Evolutionary conservation across 1,140 invertebrate species (phyloP).

Genomic region (Meloidogyne hapla): DNA sequence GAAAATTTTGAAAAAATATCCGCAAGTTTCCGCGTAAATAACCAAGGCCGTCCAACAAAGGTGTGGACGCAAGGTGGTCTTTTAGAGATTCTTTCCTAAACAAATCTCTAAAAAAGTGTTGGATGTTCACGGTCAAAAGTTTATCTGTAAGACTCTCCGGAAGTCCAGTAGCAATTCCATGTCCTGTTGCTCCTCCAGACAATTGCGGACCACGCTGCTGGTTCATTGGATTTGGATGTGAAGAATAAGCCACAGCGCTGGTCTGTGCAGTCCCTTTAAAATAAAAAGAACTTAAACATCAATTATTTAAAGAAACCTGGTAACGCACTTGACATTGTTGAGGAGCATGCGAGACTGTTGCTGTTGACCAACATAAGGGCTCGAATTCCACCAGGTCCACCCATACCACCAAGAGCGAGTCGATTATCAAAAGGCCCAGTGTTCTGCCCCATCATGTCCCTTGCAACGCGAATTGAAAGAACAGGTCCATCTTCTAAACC

Average conservation of each 20-base stretch:
- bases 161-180: conserved; percentile 64
- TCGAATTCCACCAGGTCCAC: conserved; percentile 35
- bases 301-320: conserved; percentile 5
- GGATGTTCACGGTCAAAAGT: conserved; percentile 87
- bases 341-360: conserved; percentile 39
- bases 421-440: conserved; percentile 35
- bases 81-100: neutral
- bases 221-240: conserved; percentile 31
- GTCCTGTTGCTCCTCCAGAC: conserved; percentile 30
- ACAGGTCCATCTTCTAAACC: conserved; percentile 95
- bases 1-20: no score
- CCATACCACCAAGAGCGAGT: conserved; percentile 27
- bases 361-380: conserved; percentile 34
- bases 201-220: conserved; percentile 20
- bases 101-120: conserved; percentile 69
- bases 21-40: no score
- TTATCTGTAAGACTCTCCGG: conserved; percentile 91
- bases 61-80: no score
- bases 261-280: conserved; percentile 1
- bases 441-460: conserved; percentile 31
- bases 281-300: neutral
- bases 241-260: conserved; percentile 21
- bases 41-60: no score
- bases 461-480: conserved; percentile 85
- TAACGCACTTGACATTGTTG: conserved; percentile 37